These are phyloP conservation scores for Sclerurus mexicanus DNA, from an alignment of 2,113 vertebrate species.

Conservation along the genomic window DNA sequence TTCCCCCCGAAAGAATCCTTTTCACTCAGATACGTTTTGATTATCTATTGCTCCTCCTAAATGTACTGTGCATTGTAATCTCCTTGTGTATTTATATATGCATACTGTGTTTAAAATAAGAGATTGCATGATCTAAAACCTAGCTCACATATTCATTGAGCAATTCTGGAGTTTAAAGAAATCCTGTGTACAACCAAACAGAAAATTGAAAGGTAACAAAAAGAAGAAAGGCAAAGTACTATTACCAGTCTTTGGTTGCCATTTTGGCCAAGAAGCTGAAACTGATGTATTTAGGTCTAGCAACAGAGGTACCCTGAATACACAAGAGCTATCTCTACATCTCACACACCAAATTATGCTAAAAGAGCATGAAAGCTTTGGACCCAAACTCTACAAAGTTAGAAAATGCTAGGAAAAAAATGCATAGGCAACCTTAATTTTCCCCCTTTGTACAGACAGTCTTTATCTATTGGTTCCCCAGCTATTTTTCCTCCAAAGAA, in stretches of 20 bases:
- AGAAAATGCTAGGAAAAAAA: neutral
- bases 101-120: neutral
- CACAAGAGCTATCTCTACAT: neutral
- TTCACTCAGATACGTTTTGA: neutral
- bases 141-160: neutral
- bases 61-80: neutral
- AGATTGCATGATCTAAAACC: neutral
- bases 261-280: neutral
- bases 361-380: neutral
- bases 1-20: neutral
- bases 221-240: neutral
- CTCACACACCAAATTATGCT: neutral
- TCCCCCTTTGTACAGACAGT: neutral
- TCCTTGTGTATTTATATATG: neutral
- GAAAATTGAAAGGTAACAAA: neutral
- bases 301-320: neutral
- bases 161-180: neutral
- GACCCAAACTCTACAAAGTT: neutral
- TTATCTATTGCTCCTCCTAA: neutral
- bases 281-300: neutral
- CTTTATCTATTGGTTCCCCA: fast-evolving
- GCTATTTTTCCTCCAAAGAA: neutral
- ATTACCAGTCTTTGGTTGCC: neutral
- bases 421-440: neutral
- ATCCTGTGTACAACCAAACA: neutral